Percentiles rank a stretch among this genome's conserved stretches.
These are phyloP conservation scores for Whitmania pigra DNA, from an alignment of 1,140 invertebrate species.

Conservation along the genomic window DNA sequence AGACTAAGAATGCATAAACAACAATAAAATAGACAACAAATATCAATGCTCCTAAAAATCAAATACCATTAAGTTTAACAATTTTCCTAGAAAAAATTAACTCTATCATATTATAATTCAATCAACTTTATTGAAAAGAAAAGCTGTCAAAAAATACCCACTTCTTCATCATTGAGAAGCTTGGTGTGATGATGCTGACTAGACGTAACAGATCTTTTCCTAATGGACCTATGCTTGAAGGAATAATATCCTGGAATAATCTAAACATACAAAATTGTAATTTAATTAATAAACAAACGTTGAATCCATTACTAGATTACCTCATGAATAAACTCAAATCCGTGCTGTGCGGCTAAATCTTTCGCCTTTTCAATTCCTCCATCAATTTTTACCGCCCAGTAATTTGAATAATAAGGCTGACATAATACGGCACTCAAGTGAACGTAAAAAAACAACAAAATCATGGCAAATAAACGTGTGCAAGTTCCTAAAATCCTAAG, in stretches of 20 bases:
- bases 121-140: too few species aligned
- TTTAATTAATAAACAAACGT: not conserved
- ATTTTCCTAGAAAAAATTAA: too few species aligned
- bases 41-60: too few species aligned
- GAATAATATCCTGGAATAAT: constrained; percentile 33
- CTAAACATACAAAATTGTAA: constrained; percentile 8
- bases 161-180: constrained; percentile 28
- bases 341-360: constrained; percentile 55
- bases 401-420: constrained; percentile 49
- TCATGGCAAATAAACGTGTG: too few species aligned
- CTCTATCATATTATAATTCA: too few species aligned
- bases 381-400: constrained; percentile 62
- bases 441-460: too few species aligned
- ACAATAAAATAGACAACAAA: too few species aligned
- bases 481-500: too few species aligned
- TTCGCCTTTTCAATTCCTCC: constrained; percentile 53
- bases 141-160: constrained; percentile 19
- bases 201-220: constrained; percentile 30
- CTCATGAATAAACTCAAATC: constrained; percentile 62
- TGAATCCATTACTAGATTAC: constrained; percentile 39
- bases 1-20: too few species aligned
- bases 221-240: constrained; percentile 32
- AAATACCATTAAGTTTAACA: too few species aligned
- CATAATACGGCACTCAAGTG: not conserved
- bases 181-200: constrained; percentile 28